Conservation (phyloP, 2,797 vertebrate species). For the Danio jaintianensis region DNA sequence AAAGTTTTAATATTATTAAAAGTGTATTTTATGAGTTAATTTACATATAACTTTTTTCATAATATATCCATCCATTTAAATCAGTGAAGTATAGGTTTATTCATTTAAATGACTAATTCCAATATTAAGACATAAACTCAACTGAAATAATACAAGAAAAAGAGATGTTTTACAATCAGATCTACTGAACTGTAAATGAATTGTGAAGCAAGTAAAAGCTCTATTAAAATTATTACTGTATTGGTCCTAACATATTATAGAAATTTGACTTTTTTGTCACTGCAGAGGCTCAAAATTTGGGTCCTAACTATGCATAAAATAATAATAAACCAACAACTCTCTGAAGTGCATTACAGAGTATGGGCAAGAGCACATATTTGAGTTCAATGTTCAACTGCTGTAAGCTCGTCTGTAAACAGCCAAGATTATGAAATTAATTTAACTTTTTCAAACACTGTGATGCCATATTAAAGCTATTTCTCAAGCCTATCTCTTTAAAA, state of each 20-base stretch:
- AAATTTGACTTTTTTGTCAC: background rate
- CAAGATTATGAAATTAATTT: background rate
- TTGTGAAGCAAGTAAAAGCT: too few species aligned
- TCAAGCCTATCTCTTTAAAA: slow-evolving; percentile 1
- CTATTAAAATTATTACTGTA: background rate
- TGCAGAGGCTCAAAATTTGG: background rate
- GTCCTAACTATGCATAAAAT: background rate
- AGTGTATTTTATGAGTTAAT: too few species aligned
- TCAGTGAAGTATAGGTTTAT: too few species aligned
- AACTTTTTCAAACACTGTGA: background rate
- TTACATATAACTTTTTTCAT: too few species aligned
- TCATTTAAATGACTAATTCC: too few species aligned
- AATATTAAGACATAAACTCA: too few species aligned
- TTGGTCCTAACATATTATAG: background rate
- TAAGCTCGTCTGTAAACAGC: background rate
- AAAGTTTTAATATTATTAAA: background rate
- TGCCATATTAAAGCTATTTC: slow-evolving; percentile 1
- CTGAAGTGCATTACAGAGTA: background rate
- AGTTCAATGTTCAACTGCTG: slow-evolving; percentile 5
- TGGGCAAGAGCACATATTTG: background rate
- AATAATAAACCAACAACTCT: slow-evolving; percentile 1
- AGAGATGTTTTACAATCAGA: too few species aligned
- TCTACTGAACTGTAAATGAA: too few species aligned
- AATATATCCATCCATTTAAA: too few species aligned
- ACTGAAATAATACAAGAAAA: too few species aligned